Base-by-base conservation (phyloP, 2,888 invertebrate genomes). In the Acholoe squamosa region DNA sequence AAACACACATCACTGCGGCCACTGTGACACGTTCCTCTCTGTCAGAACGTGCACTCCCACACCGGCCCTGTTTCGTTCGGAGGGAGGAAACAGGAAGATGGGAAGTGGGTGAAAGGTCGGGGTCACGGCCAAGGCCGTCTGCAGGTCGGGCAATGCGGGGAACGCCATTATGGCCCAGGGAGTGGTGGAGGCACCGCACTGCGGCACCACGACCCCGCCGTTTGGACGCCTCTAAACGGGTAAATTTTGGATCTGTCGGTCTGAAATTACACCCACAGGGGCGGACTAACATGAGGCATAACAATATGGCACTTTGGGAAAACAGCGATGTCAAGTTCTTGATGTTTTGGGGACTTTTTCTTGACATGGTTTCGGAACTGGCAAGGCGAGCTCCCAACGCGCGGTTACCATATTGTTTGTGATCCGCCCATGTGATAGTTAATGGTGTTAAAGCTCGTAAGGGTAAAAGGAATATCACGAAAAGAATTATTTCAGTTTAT, bases 351-450 rank as follows among this genome's bases (percentile, higher is more conserved):
- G 80, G 80, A 80, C 80, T 19, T 80, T 80, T 80, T 80, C 34
- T 34, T 80, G 33, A 80, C 43, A 80, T 43, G 10, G 80, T 80
- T 80, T 80, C 80, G 1, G 5, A 14, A 43, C 80, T 43, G 33
- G n/a, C n/a, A n/a, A n/a, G n/a, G n/a, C n/a, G n/a, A n/a, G n/a
- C n/a, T n/a, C n/a, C 80, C 80, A 80, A 0, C 80, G 33, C 80
- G 31, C 54, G 54, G 86, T 86, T 86, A 54, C 86, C 52, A 86
- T 86, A 86, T 86, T 86, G 86, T 86, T 86, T 52, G 86, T 86
- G 86, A 56, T 86, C 86, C 86, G 86, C 86, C 86, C 86, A 86
- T 86, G 86, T 86, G 86, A 86, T 86, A 54, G 28, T 7, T 52
- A 3, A n/a, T 14, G 86, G 16, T 19, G 56, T 86, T 86, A 56